These are phyloP conservation scores for Drosophila lowei DNA, from an alignment of 1,140 invertebrate genomes.

Conservation along the genomic window DNA sequence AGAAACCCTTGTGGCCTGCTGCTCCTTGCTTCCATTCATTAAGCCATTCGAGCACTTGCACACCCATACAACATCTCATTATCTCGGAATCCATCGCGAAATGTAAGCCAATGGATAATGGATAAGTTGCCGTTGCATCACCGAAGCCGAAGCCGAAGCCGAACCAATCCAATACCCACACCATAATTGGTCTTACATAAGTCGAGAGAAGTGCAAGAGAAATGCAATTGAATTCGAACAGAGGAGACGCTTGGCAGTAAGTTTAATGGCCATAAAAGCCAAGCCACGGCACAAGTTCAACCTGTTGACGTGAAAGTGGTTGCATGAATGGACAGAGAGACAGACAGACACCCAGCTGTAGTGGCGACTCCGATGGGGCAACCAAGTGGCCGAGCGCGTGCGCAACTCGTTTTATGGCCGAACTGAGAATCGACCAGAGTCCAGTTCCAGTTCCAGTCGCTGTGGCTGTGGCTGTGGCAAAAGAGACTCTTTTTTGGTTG, in stretches of 20 bases:
- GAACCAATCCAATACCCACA: neutral
- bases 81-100: conserved; percentile 29
- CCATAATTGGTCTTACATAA: conserved; percentile 62
- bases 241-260: conserved; percentile 18
- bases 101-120: conserved; percentile 43
- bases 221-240: conserved; percentile 44
- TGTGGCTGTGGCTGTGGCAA: conserved; percentile 15
- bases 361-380: neutral
- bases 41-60: neutral
- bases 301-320: conserved; percentile 57
- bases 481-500: conserved; percentile 28
- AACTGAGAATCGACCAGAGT: conserved; percentile 45
- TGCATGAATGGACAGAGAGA: conserved; percentile 35
- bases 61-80: neutral
- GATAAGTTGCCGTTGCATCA: conserved; percentile 39
- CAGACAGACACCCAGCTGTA: conserved; percentile 4
- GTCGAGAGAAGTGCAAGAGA: conserved; percentile 25
- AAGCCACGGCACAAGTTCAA: conserved; percentile 51
- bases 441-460: neutral
- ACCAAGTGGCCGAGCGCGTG: conserved; percentile 34
- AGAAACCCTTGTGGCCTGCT: no score
- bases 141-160: neutral
- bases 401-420: conserved; percentile 39
- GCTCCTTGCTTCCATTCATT: no score
- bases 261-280: conserved; percentile 66